Base-by-base conservation (phyloP, 2,888 invertebrate species). In the Macrophya annulata region DNA sequence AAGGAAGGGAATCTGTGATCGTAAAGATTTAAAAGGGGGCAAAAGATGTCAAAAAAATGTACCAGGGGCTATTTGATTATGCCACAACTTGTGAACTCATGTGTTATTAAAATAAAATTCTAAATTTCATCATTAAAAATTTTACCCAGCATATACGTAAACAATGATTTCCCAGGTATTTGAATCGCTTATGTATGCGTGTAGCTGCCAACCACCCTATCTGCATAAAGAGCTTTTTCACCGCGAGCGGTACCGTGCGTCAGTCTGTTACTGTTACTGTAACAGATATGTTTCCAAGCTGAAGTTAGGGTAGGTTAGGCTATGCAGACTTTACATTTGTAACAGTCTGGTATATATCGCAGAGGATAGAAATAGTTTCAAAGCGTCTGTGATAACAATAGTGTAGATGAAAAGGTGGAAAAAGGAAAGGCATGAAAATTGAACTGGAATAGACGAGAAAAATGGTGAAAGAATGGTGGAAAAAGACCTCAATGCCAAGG, bases 381-480 rank as follows among this genome's bases (percentile, higher is more conserved):
- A 83, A 83, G 83, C 68, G 68, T 68, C 71, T 51, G 68, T 37
- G 83, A 83, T 71, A 48, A 83, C 83, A 83, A 83, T 83, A 37
- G 71, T 62, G 65, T 65, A 51, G 83, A 83, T 83, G 83, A 83
- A 68, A 71, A 43, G 81, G 74, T 77, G 84, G 37, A 81, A 71
- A 79, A 81, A 84, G 31, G 25, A 45, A 37, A 83, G 65, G 83
- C 31, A 43, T 40, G 40, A 81, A 55, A 62, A 59, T 79, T 45
- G 76, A 77, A 77, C 62, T 51, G 85, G 65, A 81, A 85, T 45
- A 45, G 76, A 84, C 31, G 74, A 37, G 62, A 83, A 51, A 83
- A 76, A 81, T 59, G 37, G 62, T 21, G 79, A 59, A 85, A 85
- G 85, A 86, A 87, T 86, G 82, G 65, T 74, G 84, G 85, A 62